Conservation (phyloP, 2,113 vertebrate species). For the Blennius ocellaris region DNA sequence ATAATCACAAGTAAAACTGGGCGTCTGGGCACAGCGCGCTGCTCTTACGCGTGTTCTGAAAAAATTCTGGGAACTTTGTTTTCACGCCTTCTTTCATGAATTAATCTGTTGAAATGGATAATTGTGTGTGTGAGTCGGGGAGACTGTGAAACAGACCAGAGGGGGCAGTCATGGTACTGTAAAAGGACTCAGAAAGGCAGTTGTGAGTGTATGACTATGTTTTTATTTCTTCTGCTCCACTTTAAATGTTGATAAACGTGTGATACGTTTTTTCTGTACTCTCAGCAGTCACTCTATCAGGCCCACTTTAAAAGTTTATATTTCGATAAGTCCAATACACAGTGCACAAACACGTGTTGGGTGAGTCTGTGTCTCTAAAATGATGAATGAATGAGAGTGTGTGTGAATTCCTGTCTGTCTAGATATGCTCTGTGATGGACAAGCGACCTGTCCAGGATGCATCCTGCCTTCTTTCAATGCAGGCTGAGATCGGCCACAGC, state of each 20-base stretch:
- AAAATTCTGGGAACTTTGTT: slow-evolving; percentile 13
- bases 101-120: slow-evolving; percentile 35
- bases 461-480: no score
- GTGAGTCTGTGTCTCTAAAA: no score
- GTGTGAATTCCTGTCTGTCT: no score
- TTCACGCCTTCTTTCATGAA: slow-evolving; percentile 8
- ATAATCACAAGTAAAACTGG: slow-evolving; percentile 14
- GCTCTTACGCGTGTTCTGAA: background rate
- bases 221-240: background rate
- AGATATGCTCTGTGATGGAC: no score
- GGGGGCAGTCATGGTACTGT: slow-evolving; percentile 30
- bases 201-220: background rate
- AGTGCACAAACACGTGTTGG: no score
- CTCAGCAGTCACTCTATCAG: no score
- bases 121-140: background rate
- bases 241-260: background rate
- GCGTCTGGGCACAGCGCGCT: background rate
- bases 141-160: slow-evolving; percentile 28
- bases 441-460: no score
- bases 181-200: slow-evolving; percentile 22
- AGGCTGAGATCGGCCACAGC: no score
- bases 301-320: no score
- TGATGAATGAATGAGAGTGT: no score
- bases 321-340: no score
- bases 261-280: no score